phyloP scores from a whole-genome alignment of 2,113 vertebrate species.

The Onychorhynchus coronatus region DNA sequence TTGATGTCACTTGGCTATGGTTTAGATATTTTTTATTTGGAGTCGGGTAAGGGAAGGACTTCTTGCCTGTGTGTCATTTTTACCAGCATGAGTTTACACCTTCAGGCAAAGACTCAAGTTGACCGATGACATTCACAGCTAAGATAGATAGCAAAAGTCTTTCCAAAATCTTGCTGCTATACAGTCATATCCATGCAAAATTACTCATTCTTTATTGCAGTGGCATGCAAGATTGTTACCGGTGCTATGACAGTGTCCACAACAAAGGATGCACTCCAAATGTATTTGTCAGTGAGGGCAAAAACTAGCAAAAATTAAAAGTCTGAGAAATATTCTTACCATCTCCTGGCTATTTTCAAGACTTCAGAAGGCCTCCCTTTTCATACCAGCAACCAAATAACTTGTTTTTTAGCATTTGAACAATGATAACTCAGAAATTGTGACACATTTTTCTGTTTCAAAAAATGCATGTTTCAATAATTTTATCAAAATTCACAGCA shows the following conservation, averaged over 20 bases:
- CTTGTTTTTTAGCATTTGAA: neutral
- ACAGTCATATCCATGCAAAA: neutral
- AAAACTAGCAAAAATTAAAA: neutral
- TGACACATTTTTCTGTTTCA: neutral
- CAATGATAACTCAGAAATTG: neutral
- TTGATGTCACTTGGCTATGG: neutral
- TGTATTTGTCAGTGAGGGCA: fast-evolving
- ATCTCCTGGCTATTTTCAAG: neutral
- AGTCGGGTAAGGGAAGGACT: neutral
- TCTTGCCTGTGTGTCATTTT: neutral
- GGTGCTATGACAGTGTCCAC: neutral
- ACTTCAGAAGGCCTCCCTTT: neutral
- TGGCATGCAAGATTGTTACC: neutral
- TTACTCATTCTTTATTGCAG: neutral
- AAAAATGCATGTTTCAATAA: neutral
- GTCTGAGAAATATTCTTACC: neutral
- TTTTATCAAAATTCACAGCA: neutral
- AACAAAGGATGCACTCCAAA: neutral
- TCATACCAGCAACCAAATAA: neutral
- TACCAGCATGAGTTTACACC: neutral
- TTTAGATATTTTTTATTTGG: neutral
- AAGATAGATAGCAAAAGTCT: neutral
- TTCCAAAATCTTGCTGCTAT: neutral
- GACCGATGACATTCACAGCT: neutral
- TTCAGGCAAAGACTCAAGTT: neutral